A percentile compares a stretch with the other conserved stretches of the same genome.
phyloP scores from a whole-genome alignment of 2,888 invertebrate genomes.

The Pherbina coryleti region DNA sequence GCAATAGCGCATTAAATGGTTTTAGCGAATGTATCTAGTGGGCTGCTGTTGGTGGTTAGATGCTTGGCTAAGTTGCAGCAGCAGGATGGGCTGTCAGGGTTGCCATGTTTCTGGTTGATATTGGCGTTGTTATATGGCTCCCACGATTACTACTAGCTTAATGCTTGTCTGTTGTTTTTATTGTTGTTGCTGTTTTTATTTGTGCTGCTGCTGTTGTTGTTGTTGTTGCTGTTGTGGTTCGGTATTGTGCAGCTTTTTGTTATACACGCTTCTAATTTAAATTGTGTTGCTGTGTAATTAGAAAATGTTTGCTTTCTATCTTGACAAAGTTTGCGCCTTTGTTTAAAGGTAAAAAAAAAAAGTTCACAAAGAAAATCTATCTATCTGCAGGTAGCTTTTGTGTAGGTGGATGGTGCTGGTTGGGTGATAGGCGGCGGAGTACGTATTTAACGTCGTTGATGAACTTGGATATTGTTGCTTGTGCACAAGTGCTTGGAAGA shows the following conservation, averaged over 20 bases:
- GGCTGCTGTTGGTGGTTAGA: neutral
- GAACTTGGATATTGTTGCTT: no score
- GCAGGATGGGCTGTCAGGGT: neutral
- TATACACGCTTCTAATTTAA: constrained; percentile 32
- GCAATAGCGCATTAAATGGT: neutral
- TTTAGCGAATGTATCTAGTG: neutral
- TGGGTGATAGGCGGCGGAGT: no score
- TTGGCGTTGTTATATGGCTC: constrained; percentile 21
- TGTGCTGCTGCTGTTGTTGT: constrained; percentile 19
- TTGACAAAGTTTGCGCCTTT: neutral
- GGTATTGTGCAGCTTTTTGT: constrained; percentile 16
- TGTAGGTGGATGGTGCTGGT: no score
- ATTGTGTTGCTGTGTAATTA: constrained; percentile 38
- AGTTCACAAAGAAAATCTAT: no score
- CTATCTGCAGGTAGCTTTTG: no score
- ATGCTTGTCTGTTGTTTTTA: constrained; percentile 18
- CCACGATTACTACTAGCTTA: constrained; percentile 24
- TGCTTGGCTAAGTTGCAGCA: neutral
- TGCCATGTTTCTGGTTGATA: neutral
- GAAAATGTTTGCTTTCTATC: constrained; percentile 28
- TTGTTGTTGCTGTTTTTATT: constrained; percentile 20
- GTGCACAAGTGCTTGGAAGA: no score
- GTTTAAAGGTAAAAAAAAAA: neutral
- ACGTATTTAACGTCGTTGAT: no score
- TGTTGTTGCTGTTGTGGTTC: constrained; percentile 22